These are phyloP conservation scores for Pseudococcus longispinus DNA, from an alignment of 2,888 invertebrate genomes.

Conservation along the genomic window DNA sequence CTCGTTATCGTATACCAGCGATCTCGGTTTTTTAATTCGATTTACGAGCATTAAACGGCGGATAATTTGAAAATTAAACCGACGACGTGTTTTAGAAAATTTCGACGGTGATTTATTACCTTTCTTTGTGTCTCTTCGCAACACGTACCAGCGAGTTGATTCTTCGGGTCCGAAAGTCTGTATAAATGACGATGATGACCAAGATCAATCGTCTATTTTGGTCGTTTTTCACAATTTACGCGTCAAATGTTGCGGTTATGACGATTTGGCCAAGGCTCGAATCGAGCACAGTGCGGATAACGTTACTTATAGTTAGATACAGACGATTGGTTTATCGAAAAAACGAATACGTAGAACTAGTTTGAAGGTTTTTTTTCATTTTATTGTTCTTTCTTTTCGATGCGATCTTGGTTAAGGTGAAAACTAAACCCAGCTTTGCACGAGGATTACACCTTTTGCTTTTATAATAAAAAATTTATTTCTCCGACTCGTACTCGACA, in stretches of 20 bases:
- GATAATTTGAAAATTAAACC: not conserved
- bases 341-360: not conserved
- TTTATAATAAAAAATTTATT: conserved; percentile 2
- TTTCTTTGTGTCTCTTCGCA: not conserved
- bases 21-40: not conserved
- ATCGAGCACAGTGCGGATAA: not conserved
- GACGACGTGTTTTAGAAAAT: not conserved
- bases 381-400: not conserved
- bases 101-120: not conserved
- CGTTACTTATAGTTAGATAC: not conserved
- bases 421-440: not conserved
- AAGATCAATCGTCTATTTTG: conserved; percentile 18
- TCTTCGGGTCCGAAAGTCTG: not conserved
- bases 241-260: not conserved
- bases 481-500: not conserved
- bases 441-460: not conserved
- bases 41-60: not conserved
- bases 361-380: conserved; percentile 13
- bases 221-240: conserved; percentile 19
- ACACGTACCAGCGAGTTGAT: not conserved
- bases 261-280: not conserved
- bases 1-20: not conserved
- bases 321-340: conserved; percentile 23
- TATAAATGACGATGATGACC: conserved; percentile 11
- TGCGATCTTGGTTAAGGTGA: not conserved